Conservation (phyloP, 2,113 vertebrate species). For the Pollimyrus isidori region DNA sequence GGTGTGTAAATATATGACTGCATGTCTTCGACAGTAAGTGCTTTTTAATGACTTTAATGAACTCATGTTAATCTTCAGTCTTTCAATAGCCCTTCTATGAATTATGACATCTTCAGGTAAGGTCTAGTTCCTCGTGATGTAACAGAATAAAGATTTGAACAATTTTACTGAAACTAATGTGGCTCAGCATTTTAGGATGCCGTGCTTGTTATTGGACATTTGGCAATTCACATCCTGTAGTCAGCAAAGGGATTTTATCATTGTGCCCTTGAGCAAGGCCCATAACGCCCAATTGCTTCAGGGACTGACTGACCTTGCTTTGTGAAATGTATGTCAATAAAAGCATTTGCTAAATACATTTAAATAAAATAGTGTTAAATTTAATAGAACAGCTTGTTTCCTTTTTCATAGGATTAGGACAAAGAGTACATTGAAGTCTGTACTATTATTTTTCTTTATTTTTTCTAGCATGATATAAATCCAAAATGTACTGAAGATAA, state of each 20-base stretch:
- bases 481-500: not conserved
- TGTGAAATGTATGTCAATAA: not conserved
- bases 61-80: not conserved
- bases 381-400: not conserved
- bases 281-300: not conserved
- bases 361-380: not conserved
- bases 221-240: not conserved
- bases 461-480: not conserved
- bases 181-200: not conserved
- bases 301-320: not conserved
- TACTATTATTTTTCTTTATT: not conserved
- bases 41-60: not conserved
- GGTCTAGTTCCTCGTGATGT: not conserved
- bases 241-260: not conserved
- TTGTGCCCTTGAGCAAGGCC: not conserved
- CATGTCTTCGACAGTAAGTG: conserved; percentile 8
- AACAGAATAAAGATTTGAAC: not conserved
- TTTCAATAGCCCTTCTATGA: conserved; percentile 13
- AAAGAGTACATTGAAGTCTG: not conserved
- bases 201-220: not conserved
- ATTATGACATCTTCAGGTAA: not conserved
- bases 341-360: not conserved
- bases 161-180: not conserved
- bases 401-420: not conserved
- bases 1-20: conserved; percentile 44